These are phyloP conservation scores for Prenolepis imparis DNA, from an alignment of 2,888 invertebrate genomes.

Conservation along the genomic window DNA sequence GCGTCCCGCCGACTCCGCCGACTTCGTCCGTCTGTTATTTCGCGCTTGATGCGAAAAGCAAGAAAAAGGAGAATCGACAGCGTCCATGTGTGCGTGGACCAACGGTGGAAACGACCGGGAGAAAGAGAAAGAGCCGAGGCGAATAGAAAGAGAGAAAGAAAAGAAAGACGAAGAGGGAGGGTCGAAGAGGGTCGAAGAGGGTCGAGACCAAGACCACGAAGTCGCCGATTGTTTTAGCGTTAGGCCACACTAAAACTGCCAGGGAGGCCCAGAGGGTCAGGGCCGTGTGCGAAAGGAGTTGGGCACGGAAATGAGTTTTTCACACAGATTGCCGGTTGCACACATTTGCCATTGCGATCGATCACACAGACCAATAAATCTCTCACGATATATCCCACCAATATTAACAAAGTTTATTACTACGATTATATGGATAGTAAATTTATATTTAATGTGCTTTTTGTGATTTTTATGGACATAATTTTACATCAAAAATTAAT, in stretches of 20 bases:
- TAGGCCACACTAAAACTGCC: slow-evolving; percentile 78
- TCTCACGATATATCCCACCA: background rate
- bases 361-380: background rate
- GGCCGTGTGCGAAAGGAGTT: slow-evolving; percentile 68
- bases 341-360: background rate
- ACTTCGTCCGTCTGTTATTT: slow-evolving; percentile 78
- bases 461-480: background rate
- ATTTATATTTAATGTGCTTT: background rate
- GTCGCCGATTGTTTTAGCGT: slow-evolving; percentile 81
- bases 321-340: background rate
- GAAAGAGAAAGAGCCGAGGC: slow-evolving; percentile 21
- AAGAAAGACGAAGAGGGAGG: background rate
- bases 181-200: slow-evolving; percentile 62
- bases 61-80: slow-evolving; percentile 73
- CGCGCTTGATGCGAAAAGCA: slow-evolving; percentile 82
- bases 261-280: slow-evolving; percentile 67
- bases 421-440: background rate
- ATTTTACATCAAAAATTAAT: background rate
- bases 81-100: slow-evolving; percentile 51
- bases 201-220: slow-evolving; percentile 74
- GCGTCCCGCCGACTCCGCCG: slow-evolving; percentile 29
- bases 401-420: background rate
- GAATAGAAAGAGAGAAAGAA: slow-evolving; percentile 7
- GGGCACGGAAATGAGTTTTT: slow-evolving; percentile 37
- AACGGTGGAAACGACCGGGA: slow-evolving; percentile 71